Evolutionary conservation across 2,797 vertebrate species (phyloP), one percentile per base, ranked within the genome.

Genomic region (Gymnodraco acuticeps): DNA sequence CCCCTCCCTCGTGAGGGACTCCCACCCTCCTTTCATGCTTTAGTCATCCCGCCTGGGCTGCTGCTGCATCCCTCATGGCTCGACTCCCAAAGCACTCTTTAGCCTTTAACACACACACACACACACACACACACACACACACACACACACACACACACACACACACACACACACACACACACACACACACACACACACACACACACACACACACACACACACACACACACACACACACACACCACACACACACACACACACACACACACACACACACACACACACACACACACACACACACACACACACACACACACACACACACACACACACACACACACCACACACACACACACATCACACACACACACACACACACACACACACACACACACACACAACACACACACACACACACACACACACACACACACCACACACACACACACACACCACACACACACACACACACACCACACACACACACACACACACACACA

Each of bases 1-100:
- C 42, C 47, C 54, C 64, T 71, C 60, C 75, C 48, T 84, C 76
- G 10, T 70, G 64, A 55, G 77, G 81, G 89, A 86, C 74, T 87
- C 83, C 80, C 84, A 53, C 78, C 70, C 73, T 86, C 62, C 77
- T 90, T 87, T 92, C 82, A 87, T 90, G 83, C 87, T 90, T 84
- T 85, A 88, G 84, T 91, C 86, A 86, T 86, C 87, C 72, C 23
- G 67, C 75, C 77, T 80, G 70, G 81, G 82, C 86, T 88, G 81
- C 83, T 77, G 83, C 85, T 87, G 87, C 87, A 76, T 86, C 84
- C 79, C 87, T 87, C 80, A 88, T 89, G 85, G 87, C 88, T 86
- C 51, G 1, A 66, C 75, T 93, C 87, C 88, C 78, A 83, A 89
- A 84, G 81, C 85, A 78, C 72, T 84, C 86, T 81, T 87, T 84